Conservation (phyloP, 2,888 invertebrate species). For the Hydraecia micacea region DNA sequence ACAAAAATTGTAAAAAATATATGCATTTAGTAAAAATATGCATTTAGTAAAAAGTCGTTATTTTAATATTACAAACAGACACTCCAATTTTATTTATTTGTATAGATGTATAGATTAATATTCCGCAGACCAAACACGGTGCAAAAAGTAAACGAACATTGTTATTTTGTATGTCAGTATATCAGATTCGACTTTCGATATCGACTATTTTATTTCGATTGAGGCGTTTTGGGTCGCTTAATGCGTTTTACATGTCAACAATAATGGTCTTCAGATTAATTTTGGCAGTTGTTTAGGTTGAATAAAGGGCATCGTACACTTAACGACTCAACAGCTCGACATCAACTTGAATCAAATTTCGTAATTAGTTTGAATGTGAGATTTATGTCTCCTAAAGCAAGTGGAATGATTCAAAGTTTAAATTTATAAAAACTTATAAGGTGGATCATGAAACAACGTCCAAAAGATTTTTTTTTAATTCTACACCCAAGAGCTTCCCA, state of each 20-base stretch:
- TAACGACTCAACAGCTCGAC: background rate
- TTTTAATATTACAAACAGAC: no score
- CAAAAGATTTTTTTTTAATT: background rate
- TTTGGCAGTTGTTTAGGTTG: constrained; percentile 75
- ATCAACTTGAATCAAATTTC: background rate
- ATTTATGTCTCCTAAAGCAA: no score
- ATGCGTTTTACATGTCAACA: constrained; percentile 77
- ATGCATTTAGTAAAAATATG: no score
- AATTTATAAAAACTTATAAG: background rate
- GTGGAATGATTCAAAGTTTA: background rate
- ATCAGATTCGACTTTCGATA: constrained; percentile 49
- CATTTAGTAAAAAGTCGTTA: no score
- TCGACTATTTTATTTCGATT: constrained; percentile 45
- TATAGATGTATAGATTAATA: constrained; percentile 13
- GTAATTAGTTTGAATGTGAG: background rate
- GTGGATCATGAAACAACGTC: background rate
- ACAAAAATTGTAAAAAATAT: no score
- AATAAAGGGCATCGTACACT: constrained; percentile 39
- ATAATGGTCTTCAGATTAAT: constrained; percentile 79
- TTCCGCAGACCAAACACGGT: constrained; percentile 14
- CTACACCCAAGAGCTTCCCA: background rate
- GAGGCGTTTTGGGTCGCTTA: constrained; percentile 51
- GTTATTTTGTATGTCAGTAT: constrained; percentile 24
- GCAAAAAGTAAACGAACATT: constrained; percentile 22
- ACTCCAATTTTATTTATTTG: no score